Base-by-base conservation (phyloP, 2,888 invertebrate species). In the Emmelina monodactyla region DNA sequence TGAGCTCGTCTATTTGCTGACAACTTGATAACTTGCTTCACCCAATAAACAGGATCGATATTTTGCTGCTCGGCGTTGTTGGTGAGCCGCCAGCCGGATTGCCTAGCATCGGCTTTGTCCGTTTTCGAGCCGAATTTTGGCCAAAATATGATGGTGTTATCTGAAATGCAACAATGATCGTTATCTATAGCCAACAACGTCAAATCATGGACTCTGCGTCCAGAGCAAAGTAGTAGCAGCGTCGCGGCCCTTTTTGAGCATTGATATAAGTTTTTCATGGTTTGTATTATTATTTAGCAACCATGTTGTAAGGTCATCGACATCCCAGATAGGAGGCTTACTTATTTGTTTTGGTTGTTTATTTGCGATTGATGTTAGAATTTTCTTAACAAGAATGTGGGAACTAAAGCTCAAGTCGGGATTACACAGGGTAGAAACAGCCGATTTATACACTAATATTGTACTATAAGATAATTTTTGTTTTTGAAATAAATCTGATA, bases 381-480 rank as follows among this genome's bases (percentile, higher is more conserved):
- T 19, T 9, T 13, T 16, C 16, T 11, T 32, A n/a, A 32, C 19
- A n/a, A 32, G 4, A 6, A 13, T 7, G 19, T 32, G 16, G 12
- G 9, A 5, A 19, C 19, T 32, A 4, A 16, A 10, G 3, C 32
- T 12, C 12, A 12, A 12, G 7, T 32, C 28, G 12, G 33, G 36
- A 19, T 36, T 22, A 22, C 36, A 34, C 9, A 39, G 9, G 2
- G 34, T 29, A 3, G 30, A 32, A 22, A 35, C 22, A 9, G 31
- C 39, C 1, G 35, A 35, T 30, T 35, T 31, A 16, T 39, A 31
- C 7, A 31, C 16, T 19, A 36, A 32, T 10, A 32, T 39, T 10
- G 33, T 36, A 19, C 11, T 31, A 11, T 29, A 34, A 3, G 32
- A 14, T 12, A 38, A 22, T 2, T 22, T 13, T 14, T 34, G 9